These are phyloP conservation scores for Diachasmimorpha longicaudata DNA, from an alignment of 1,140 invertebrate species.

Conservation along the genomic window DNA sequence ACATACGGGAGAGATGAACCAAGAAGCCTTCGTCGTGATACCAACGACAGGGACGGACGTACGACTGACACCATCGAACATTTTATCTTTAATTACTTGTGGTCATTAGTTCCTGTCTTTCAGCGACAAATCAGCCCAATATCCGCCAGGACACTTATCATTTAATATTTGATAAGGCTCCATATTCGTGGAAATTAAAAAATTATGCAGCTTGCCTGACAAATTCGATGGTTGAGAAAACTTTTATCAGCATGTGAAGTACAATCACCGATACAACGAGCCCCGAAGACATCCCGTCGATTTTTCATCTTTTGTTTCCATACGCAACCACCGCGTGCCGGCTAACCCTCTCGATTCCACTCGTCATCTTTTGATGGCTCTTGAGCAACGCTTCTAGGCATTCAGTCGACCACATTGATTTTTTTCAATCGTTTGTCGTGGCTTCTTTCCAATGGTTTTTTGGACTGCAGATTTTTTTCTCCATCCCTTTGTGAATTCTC, in stretches of 20 bases:
- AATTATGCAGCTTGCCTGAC: too few species aligned
- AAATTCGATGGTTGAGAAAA: too few species aligned
- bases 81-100: background rate
- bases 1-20: background rate
- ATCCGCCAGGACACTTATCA: too few species aligned
- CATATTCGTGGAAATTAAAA: too few species aligned
- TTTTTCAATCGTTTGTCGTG: background rate
- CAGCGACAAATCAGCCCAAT: background rate
- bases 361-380: conserved; percentile 31
- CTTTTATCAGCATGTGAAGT: too few species aligned
- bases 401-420: background rate
- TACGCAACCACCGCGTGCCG: conserved; percentile 41
- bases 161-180: too few species aligned
- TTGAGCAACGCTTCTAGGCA: background rate
- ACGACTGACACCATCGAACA: background rate
- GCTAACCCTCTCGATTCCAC: conserved; percentile 42
- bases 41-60: conserved; percentile 8
- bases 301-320: too few species aligned
- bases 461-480: background rate
- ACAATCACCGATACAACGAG: too few species aligned
- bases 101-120: background rate
- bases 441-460: too few species aligned
- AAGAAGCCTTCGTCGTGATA: conserved; percentile 7
- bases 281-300: too few species aligned
- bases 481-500: background rate